These are phyloP conservation scores for Danio albolineatus DNA, from an alignment of 2,797 vertebrate genomes.

Conservation along the genomic window DNA sequence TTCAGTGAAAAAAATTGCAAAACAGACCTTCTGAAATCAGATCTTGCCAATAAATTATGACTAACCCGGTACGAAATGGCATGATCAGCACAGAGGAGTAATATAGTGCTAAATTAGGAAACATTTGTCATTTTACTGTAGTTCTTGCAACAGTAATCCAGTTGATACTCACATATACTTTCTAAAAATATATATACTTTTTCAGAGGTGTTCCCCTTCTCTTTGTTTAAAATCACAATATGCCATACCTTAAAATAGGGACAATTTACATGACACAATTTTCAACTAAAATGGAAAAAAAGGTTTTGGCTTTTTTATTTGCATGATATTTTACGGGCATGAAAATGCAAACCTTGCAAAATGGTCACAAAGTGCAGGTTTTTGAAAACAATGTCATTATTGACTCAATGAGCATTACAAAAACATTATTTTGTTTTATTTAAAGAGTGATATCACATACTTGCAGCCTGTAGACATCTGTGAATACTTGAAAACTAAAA, in stretches of 20 bases:
- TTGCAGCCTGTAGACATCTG: too few species aligned
- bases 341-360: too few species aligned
- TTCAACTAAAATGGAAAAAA: too few species aligned
- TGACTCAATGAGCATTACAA: too few species aligned
- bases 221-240: neutral
- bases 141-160: neutral
- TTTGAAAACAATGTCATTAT: neutral
- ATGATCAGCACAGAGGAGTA: conserved; percentile 1
- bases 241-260: too few species aligned
- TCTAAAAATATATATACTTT: neutral
- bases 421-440: too few species aligned
- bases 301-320: too few species aligned
- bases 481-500: too few species aligned
- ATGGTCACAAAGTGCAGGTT: too few species aligned
- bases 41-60: conserved; percentile 26
- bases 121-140: neutral
- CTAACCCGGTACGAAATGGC: neutral
- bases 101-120: neutral
- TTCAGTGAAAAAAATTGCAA: conserved; percentile 4
- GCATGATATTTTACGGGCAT: too few species aligned
- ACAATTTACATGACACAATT: too few species aligned
- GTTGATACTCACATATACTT: neutral
- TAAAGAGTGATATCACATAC: too few species aligned
- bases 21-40: conserved; percentile 18
- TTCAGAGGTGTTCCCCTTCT: neutral